Evolutionary conservation across 2,113 vertebrate species (phyloP).

Genomic region (Oryzias curvinotus): DNA sequence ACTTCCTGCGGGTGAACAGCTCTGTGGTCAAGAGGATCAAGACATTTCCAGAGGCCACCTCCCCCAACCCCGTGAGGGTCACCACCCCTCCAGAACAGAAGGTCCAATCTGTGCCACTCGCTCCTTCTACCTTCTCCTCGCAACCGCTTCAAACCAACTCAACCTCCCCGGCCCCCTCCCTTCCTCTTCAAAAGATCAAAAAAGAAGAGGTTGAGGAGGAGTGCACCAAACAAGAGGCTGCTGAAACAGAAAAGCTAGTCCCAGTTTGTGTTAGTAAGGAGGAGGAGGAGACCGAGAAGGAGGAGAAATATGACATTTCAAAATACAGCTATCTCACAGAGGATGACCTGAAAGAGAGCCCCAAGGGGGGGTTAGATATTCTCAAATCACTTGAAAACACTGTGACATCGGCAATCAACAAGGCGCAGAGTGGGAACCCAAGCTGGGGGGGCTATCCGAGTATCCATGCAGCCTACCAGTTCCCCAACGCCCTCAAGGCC

Average conservation of each 20-base stretch:
- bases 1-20: constrained; percentile 93
- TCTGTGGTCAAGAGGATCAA: constrained; percentile 90
- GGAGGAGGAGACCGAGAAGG: constrained; percentile 75
- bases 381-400: constrained; percentile 98
- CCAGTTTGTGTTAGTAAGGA: constrained; percentile 51
- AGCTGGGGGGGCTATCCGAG: constrained; percentile 98
- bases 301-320: constrained; percentile 88
- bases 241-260: constrained; percentile 80
- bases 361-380: constrained; percentile 94
- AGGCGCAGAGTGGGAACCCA: constrained; percentile 95
- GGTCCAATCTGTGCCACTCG: constrained; percentile 89
- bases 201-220: constrained; percentile 88
- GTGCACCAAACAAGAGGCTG: constrained; percentile 72
- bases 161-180: constrained; percentile 72
- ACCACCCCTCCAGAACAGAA: constrained; percentile 83
- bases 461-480: constrained; percentile 98
- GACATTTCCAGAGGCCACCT: constrained; percentile 83
- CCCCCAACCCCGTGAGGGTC: constrained; percentile 71
- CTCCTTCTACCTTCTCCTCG: constrained; percentile 87
- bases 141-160: constrained; percentile 73
- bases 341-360: constrained; percentile 94
- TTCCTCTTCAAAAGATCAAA: constrained; percentile 85
- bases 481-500: constrained; percentile 92
- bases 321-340: constrained; percentile 96
- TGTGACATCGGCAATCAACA: constrained; percentile 95